These are phyloP conservation scores for Prinia subflava DNA, from an alignment of 2,113 vertebrate species.

Conservation along the genomic window DNA sequence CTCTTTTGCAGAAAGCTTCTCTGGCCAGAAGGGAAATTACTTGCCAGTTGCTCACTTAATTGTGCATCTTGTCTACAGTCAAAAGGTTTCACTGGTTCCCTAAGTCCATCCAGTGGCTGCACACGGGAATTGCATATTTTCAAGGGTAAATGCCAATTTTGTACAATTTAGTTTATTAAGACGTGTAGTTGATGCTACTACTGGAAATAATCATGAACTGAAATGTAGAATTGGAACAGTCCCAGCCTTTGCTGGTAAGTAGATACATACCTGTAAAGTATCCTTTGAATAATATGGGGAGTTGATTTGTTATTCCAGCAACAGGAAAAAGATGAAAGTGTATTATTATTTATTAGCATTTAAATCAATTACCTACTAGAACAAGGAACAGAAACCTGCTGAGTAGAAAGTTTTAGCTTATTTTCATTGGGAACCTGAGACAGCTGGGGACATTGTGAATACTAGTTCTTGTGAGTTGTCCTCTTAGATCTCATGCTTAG, in stretches of 20 bases:
- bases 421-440: not conserved
- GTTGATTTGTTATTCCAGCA: not conserved
- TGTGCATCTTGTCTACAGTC: not conserved
- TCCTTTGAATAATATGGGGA: not conserved
- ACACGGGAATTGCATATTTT: conserved; percentile 6
- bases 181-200: not conserved
- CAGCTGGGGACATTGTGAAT: not conserved
- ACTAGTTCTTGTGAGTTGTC: not conserved
- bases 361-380: not conserved
- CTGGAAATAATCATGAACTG: not conserved
- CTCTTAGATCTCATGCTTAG: not conserved
- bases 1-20: not conserved
- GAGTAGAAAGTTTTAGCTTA: not conserved
- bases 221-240: not conserved
- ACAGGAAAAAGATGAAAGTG: not conserved
- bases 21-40: not conserved
- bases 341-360: not conserved
- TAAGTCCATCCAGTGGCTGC: conserved; percentile 59
- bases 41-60: not conserved
- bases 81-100: not conserved
- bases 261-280: not conserved
- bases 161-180: not conserved
- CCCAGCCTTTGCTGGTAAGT: not conserved
- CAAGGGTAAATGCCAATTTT: not conserved
- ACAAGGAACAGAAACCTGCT: not conserved